Evolutionary conservation across 2,797 vertebrate species (phyloP), one percentile per base, ranked within the genome.

Genomic region (Odontamblyopus lacepedii): DNA sequence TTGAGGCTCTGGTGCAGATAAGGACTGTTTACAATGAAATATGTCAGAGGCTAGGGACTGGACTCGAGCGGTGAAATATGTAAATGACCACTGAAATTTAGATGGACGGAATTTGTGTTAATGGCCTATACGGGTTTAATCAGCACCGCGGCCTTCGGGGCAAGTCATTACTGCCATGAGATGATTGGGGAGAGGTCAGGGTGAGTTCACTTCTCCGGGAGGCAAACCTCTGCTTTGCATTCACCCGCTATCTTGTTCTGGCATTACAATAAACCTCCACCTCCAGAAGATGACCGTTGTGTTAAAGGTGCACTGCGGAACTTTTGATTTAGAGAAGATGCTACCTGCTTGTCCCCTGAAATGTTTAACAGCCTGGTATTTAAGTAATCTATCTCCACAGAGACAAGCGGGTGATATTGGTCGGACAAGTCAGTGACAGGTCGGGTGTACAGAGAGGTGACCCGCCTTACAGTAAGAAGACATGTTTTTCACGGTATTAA

Each of bases 101-200:
- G 23, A 6, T 2, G 35, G 35, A 38, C 35, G 6, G 35, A 38
- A 9, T 38, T 38, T 65, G 18, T n/a, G 38, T 48, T 60, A 26
- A 63, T 26, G 62, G 6, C 35, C 60, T 41, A 1, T 13, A 44
- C 4, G 2, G 32, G 19, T 63, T 63, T 44, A 63, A 63, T 26
- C 2, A 41, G 62, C 6, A 15, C 15, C 15, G 26, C 26, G 29
- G 41, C 11, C 65, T 51, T 71, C 13, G 13, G 71, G 74, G 56
- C 51, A 27, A 63, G 50, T 69, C 70, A 70, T 77, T 44, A 41
- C 70, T 41, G 35, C 29, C 38, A 35, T 59, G 64, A 51, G 23
- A 67, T 63, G 67, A 4, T 35, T 53, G 78, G 78, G 38, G 61
- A 50, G 30, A 62, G 60, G 75, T 69, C 51, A 68, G 27, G 6